Percentiles rank a stretch among this genome's conserved stretches.
phyloP scores from a whole-genome alignment of 1,140 invertebrate genomes.

The Drosophila takahashii region DNA sequence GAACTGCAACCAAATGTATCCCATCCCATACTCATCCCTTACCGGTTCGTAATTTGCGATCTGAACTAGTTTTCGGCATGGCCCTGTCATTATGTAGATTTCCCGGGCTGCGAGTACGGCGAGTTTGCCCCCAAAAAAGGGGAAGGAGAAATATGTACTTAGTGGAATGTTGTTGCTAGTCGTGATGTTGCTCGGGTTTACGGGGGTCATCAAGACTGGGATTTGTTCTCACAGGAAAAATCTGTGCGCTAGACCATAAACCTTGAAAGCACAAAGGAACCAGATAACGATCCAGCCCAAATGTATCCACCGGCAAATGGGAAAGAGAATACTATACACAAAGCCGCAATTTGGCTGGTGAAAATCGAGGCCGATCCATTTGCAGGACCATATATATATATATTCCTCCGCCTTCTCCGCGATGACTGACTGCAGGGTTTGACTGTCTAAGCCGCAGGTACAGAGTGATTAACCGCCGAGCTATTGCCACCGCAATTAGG shows the following conservation, averaged over 20 bases:
- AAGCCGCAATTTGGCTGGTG: constrained; percentile 71
- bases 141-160: constrained; percentile 16
- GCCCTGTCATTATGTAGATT: constrained; percentile 77
- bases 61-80: constrained; percentile 70
- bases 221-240: constrained; percentile 76
- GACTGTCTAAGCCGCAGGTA: constrained; percentile 82
- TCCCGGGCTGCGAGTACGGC: constrained; percentile 26
- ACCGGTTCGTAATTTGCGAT: constrained; percentile 79
- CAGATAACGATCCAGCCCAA: constrained; percentile 71
- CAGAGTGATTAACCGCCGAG: constrained; percentile 77
- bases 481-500: constrained; percentile 75
- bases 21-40: constrained; percentile 31
- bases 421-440: constrained; percentile 61
- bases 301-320: constrained; percentile 44
- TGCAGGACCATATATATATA: constrained; percentile 46
- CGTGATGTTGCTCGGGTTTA: constrained; percentile 36
- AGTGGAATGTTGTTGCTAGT: constrained; percentile 36
- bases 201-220: constrained; percentile 49
- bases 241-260: constrained; percentile 54
- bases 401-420: constrained; percentile 9
- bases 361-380: constrained; percentile 73
- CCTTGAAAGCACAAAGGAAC: constrained; percentile 72
- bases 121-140: constrained; percentile 17
- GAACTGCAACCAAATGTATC: constrained; percentile 52
- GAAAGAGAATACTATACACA: constrained; percentile 52